These are phyloP conservation scores for Aricia agestis DNA, from an alignment of 1,140 invertebrate species.

Conservation along the genomic window DNA sequence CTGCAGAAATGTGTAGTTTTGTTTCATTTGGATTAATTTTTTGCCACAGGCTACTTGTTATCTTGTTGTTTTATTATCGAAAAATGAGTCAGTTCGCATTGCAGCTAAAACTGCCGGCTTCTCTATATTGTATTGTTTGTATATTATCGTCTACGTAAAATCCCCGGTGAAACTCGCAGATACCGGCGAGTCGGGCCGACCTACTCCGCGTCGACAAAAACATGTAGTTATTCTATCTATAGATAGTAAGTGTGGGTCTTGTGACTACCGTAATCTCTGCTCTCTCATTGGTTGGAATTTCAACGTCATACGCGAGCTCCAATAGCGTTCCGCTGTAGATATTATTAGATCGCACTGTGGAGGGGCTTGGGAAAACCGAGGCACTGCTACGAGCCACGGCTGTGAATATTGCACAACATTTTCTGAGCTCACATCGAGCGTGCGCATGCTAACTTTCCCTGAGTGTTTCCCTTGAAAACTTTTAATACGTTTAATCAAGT, in stretches of 20 bases:
- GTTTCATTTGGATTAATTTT: too few relatives aligned
- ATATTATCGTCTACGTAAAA: constrained; percentile 28
- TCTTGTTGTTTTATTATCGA: neutral
- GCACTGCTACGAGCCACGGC: constrained; percentile 27
- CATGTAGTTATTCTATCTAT: constrained; percentile 33
- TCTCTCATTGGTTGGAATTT: constrained; percentile 47
- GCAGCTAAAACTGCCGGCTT: neutral
- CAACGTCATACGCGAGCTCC: constrained; percentile 56
- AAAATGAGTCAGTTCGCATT: neutral
- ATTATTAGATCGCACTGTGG: constrained; percentile 65
- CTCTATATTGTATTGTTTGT: neutral
- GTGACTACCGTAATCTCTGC: constrained; percentile 46
- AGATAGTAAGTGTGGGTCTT: constrained; percentile 43
- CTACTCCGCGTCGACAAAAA: constrained; percentile 24
- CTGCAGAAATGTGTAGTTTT: too few relatives aligned
- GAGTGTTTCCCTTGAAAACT: constrained; percentile 17
- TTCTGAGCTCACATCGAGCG: constrained; percentile 44
- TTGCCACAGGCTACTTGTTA: too few relatives aligned
- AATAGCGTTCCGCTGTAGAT: constrained; percentile 43
- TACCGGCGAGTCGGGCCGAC: constrained; percentile 19
- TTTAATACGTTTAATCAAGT: constrained; percentile 25
- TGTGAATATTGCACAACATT: constrained; percentile 64
- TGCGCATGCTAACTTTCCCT: constrained; percentile 26
- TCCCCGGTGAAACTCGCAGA: constrained; percentile 30
- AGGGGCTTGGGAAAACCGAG: constrained; percentile 65